phyloP scores from a whole-genome alignment of 2,113 vertebrate genomes.

The Uropsilus gracilis region DNA sequence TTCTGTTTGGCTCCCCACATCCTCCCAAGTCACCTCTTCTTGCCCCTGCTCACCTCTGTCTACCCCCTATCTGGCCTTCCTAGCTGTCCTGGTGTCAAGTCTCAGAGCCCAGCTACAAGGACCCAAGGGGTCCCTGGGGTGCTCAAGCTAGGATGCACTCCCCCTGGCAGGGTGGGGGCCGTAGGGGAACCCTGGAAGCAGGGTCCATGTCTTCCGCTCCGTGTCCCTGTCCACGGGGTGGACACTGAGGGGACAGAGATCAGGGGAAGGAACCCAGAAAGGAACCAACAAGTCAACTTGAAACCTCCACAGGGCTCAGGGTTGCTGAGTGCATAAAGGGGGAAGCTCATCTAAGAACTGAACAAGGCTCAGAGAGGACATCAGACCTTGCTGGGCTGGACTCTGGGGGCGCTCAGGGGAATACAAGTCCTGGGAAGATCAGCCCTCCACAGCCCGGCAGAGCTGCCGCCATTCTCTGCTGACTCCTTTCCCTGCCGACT shows the following conservation, averaged over 20 bases:
- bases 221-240: not conserved
- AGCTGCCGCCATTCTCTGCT: not conserved
- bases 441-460: not conserved
- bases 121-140: not conserved
- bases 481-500: not conserved
- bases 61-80: not conserved
- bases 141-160: accelerated
- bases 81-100: accelerated
- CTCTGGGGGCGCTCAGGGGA: too few species aligned
- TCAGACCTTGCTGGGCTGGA: not conserved
- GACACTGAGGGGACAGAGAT: not conserved
- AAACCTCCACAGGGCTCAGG: not conserved
- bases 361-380: not conserved
- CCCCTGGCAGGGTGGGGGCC: accelerated
- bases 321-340: not conserved
- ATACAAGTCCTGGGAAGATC: not conserved
- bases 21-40: not conserved
- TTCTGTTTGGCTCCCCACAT: not conserved
- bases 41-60: not conserved
- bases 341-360: not conserved
- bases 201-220: not conserved
- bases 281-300: not conserved
- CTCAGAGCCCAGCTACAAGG: not conserved
- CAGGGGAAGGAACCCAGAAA: not conserved
- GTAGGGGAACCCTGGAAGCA: too few species aligned